These are phyloP conservation scores for Haemorhous mexicanus DNA, from an alignment of 2,113 vertebrate species.

Conservation along the genomic window DNA sequence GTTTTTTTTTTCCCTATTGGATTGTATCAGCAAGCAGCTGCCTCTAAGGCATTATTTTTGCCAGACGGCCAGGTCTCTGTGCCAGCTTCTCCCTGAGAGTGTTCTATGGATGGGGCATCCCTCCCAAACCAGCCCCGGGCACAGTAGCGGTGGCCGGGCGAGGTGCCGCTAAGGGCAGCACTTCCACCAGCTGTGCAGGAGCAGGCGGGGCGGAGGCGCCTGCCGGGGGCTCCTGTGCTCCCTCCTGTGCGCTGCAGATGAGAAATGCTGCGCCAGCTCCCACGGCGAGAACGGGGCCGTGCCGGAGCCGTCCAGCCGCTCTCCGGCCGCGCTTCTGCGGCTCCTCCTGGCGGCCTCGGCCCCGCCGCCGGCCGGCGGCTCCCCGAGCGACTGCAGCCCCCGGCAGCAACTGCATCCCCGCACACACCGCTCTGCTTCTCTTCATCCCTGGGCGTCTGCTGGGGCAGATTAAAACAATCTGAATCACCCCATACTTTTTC, in stretches of 20 bases:
- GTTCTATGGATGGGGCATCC: background rate
- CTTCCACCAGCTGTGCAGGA: background rate
- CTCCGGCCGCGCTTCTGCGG: background rate
- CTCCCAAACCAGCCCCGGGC: background rate
- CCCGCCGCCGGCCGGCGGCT: background rate
- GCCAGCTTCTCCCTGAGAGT: background rate
- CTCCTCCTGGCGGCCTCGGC: background rate
- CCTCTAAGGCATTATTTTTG: conserved; percentile 9
- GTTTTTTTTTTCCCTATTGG: background rate
- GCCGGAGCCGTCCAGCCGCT: background rate
- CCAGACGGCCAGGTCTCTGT: background rate
- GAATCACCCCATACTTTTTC: background rate
- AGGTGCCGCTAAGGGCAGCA: background rate
- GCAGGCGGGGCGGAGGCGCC: background rate
- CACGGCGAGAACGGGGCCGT: background rate
- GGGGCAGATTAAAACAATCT: background rate
- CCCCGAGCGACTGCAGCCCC: background rate
- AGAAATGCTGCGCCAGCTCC: background rate
- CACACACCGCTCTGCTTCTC: background rate
- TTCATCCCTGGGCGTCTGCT: background rate
- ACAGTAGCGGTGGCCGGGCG: background rate
- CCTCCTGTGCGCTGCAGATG: background rate
- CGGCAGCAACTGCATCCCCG: background rate
- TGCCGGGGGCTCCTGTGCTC: background rate
- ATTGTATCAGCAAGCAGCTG: conserved; percentile 41